These are phyloP conservation scores for Leuciscus idus DNA, from an alignment of 2,113 vertebrate species.

Conservation along the genomic window DNA sequence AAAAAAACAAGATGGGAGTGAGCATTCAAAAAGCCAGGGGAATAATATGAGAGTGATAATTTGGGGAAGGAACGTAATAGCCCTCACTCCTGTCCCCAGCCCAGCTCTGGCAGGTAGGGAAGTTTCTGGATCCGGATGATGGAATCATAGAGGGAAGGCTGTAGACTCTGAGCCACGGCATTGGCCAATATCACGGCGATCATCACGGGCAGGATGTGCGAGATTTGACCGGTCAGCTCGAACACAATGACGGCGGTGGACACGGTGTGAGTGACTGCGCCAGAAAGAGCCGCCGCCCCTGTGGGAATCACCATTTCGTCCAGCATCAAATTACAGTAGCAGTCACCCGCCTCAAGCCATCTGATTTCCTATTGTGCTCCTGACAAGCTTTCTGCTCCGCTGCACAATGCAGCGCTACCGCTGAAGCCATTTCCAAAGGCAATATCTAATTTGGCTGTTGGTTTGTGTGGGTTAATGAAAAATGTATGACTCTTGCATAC, in stretches of 20 bases:
- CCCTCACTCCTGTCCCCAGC: slow-evolving; percentile 95
- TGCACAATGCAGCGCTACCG: slow-evolving; percentile 39
- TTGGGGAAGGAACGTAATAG: background rate
- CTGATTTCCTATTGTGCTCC: slow-evolving; percentile 56
- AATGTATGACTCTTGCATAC: slow-evolving; percentile 50
- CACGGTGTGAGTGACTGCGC: slow-evolving; percentile 97
- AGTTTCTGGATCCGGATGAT: slow-evolving; percentile 99
- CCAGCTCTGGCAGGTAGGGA: slow-evolving; percentile 95
- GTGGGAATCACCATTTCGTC: background rate
- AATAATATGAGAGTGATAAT: slow-evolving; percentile 4
- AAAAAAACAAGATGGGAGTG: background rate
- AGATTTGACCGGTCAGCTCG: slow-evolving; percentile 97
- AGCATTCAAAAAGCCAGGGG: slow-evolving; percentile 8
- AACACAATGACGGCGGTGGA: slow-evolving; percentile 98
- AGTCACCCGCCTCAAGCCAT: slow-evolving; percentile 30
- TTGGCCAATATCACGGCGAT: slow-evolving; percentile 98
- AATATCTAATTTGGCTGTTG: slow-evolving; percentile 53
- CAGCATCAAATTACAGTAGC: slow-evolving; percentile 46
- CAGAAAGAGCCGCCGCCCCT: slow-evolving; percentile 92
- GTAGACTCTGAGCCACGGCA: slow-evolving; percentile 93
- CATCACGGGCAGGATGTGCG: slow-evolving; percentile 97
- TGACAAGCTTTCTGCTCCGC: slow-evolving; percentile 43
- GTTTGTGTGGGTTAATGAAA: slow-evolving; percentile 50
- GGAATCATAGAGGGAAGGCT: slow-evolving; percentile 97
- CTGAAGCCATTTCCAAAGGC: slow-evolving; percentile 62